Evolutionary conservation across 2,888 invertebrate species (phyloP).

Genomic region (Drosophila pseudotakahashii): DNA sequence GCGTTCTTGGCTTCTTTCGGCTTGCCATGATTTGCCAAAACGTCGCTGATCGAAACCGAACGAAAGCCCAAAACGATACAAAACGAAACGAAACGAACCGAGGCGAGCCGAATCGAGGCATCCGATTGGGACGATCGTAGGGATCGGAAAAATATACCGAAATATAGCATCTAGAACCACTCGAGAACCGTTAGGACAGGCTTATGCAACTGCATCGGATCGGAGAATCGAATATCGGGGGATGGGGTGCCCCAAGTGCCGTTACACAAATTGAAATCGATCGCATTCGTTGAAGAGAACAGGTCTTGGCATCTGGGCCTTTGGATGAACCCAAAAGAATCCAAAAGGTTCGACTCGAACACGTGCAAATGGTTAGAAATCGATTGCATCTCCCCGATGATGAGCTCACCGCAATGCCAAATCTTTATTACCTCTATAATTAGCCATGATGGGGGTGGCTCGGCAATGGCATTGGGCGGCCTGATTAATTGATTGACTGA

Average conservation of each 20-base stretch:
- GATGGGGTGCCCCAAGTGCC: slow-evolving; percentile 28
- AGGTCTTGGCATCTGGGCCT: slow-evolving; percentile 26
- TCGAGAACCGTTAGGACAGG: slow-evolving; percentile 28
- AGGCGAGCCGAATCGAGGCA: slow-evolving; percentile 16
- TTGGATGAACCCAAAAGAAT: slow-evolving; percentile 2
- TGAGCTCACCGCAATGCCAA: slow-evolving; percentile 15
- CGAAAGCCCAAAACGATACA: slow-evolving; percentile 9
- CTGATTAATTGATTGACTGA: slow-evolving; percentile 12
- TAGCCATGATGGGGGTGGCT: slow-evolving; percentile 36
- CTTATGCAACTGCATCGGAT: slow-evolving; percentile 41
- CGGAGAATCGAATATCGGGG: not conserved
- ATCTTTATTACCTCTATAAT: slow-evolving; percentile 25
- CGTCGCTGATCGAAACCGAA: slow-evolving; percentile 17
- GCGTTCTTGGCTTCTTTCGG: slow-evolving; percentile 52
- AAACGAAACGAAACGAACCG: slow-evolving; percentile 10
- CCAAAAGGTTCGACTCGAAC: slow-evolving; percentile 2
- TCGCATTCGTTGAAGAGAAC: slow-evolving; percentile 37
- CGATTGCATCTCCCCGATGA: slow-evolving; percentile 21
- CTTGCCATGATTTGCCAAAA: slow-evolving; percentile 67
- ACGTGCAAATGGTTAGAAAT: slow-evolving; percentile 15
- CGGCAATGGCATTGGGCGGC: slow-evolving; percentile 21
- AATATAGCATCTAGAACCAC: slow-evolving; percentile 15
- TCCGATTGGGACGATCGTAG: slow-evolving; percentile 14
- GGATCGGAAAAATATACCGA: slow-evolving; percentile 16
- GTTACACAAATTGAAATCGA: slow-evolving; percentile 54